These are phyloP conservation scores for Megalurothrips usitatus DNA, from an alignment of 2,888 invertebrate species.

Conservation along the genomic window DNA sequence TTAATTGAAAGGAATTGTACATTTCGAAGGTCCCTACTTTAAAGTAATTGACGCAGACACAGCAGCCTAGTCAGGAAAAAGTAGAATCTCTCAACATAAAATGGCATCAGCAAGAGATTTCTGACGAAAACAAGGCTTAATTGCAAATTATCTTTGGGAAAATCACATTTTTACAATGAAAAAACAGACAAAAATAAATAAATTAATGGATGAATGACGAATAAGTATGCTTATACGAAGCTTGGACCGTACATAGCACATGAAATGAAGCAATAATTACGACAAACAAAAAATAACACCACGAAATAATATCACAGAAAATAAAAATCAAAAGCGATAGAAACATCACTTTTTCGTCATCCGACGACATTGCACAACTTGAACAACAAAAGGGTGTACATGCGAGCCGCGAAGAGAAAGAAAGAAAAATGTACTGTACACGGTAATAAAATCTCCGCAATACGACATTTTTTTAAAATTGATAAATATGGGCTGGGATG, in stretches of 20 bases:
- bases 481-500: too few species aligned
- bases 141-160: slow-evolving; percentile 5
- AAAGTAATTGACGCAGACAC: background rate
- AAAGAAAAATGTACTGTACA: too few species aligned
- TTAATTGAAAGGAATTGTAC: background rate
- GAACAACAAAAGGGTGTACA: too few species aligned
- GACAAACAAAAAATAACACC: background rate
- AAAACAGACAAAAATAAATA: slow-evolving; percentile 12
- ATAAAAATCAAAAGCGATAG: background rate
- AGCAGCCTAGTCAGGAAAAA: background rate
- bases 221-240: background rate
- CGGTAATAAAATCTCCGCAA: too few species aligned
- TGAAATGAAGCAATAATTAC: background rate
- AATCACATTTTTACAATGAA: background rate
- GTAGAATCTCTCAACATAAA: background rate
- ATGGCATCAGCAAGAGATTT: background rate
- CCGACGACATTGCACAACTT: background rate
- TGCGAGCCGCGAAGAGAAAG: too few species aligned
- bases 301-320: slow-evolving; percentile 11
- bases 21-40: too few species aligned
- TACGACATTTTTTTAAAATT: too few species aligned
- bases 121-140: background rate
- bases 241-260: background rate
- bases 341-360: background rate
- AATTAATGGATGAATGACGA: background rate